Percentiles rank a stretch among this genome's conserved stretches.
Evolutionary conservation across 2,113 vertebrate species (phyloP).

Genomic region (Chaetodon auriga): DNA sequence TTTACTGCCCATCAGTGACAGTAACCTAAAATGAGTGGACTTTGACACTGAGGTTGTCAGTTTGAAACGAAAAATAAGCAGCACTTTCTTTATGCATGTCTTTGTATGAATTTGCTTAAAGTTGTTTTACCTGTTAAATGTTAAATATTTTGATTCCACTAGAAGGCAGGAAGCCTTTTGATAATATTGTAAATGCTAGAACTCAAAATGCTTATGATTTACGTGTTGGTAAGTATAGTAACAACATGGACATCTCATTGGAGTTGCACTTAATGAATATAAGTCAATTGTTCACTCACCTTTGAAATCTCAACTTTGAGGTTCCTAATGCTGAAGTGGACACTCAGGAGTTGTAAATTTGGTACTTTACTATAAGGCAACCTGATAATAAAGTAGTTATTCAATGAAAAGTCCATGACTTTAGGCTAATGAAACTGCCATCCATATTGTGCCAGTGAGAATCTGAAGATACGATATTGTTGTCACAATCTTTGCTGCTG

Average conservation of each 20-base stretch:
- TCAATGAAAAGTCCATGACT: background rate
- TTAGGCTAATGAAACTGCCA: background rate
- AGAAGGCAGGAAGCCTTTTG: background rate
- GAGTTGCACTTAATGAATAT: background rate
- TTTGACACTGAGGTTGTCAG: background rate
- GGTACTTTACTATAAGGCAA: background rate
- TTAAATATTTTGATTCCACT: background rate
- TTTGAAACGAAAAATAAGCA: conserved; percentile 5
- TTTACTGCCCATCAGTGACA: conserved; percentile 34
- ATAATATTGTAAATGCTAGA: background rate
- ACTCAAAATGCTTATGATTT: background rate
- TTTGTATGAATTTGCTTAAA: background rate
- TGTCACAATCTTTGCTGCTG: background rate
- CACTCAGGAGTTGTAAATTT: background rate
- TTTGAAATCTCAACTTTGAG: background rate
- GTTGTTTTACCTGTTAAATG: background rate
- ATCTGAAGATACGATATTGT: background rate
- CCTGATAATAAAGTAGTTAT: background rate
- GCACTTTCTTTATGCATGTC: background rate
- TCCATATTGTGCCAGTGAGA: no score
- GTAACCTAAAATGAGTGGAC: conserved; percentile 22
- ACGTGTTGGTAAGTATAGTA: background rate
- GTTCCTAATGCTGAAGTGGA: no score
- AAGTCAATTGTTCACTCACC: background rate
- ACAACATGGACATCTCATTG: background rate